Evolutionary conservation across 2,888 invertebrate genomes (phyloP).

Genomic region (Pandemis cinnamomeana): DNA sequence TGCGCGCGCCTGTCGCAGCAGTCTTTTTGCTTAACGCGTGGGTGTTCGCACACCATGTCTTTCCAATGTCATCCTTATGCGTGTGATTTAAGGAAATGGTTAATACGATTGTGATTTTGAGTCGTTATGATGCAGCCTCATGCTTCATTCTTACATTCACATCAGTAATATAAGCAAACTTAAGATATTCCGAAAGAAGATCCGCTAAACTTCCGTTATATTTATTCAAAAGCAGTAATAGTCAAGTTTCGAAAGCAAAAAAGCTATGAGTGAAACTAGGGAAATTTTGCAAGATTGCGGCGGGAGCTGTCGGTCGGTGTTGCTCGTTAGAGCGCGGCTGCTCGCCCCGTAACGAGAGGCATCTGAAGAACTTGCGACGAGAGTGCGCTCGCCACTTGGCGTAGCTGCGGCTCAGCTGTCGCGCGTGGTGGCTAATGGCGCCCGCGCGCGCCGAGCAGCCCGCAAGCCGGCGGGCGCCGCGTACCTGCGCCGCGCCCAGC

Average conservation of each 20-base stretch:
- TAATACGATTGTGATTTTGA: too few relatives aligned
- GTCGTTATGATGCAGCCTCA: not conserved
- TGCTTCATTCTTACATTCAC: conserved; percentile 22
- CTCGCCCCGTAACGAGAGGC: not conserved
- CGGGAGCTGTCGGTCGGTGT: not conserved
- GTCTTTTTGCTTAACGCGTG: not conserved
- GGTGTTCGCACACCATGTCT: too few relatives aligned
- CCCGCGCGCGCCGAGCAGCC: too few relatives aligned
- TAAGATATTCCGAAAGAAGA: not conserved
- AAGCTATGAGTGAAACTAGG: conserved; percentile 19
- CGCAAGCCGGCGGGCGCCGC: not conserved
- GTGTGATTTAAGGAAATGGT: too few relatives aligned
- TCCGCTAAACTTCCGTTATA: not conserved
- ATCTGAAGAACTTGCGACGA: conserved; percentile 11
- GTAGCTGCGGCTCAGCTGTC: not conserved
- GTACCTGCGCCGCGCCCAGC: conserved; percentile 22
- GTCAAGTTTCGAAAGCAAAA: not conserved
- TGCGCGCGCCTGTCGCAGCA: conserved; percentile 44
- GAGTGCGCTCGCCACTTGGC: not conserved
- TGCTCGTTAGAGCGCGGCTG: conserved; percentile 9
- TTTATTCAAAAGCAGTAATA: too few relatives aligned
- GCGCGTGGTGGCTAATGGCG: not conserved
- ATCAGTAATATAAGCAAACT: not conserved
- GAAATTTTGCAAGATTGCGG: conserved; percentile 22
- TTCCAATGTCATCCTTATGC: too few relatives aligned